phyloP scores from a whole-genome alignment of 2,797 vertebrate species.

The Propithecus deckenii region DNA sequence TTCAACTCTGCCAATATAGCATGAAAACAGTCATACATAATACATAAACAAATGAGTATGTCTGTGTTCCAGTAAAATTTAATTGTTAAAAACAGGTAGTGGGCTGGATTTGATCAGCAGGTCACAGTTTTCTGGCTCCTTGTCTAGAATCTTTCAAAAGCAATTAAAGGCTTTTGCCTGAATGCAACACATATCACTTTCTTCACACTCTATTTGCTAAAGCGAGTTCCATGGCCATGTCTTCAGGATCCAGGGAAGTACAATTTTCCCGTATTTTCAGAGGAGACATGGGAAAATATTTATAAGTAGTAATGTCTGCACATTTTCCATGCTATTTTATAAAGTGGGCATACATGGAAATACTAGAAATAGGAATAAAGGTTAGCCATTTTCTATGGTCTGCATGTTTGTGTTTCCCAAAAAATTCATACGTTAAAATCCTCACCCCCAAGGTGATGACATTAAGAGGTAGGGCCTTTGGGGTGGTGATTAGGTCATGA shows the following conservation, averaged over 20 bases:
- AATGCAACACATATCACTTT: background rate
- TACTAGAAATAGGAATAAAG: background rate
- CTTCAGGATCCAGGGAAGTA: slow-evolving; percentile 18
- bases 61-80: background rate
- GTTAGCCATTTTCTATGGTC: background rate
- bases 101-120: background rate
- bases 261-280: background rate
- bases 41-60: background rate
- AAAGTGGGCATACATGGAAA: background rate
- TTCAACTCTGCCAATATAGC: background rate
- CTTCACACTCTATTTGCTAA: slow-evolving; percentile 36
- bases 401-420: background rate
- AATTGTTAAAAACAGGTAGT: background rate
- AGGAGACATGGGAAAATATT: slow-evolving; percentile 5
- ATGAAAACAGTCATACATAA: background rate
- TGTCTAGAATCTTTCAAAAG: background rate
- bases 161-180: background rate
- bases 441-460: background rate
- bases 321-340: background rate
- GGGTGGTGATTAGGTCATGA: background rate
- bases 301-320: background rate
- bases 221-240: background rate
- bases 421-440: background rate
- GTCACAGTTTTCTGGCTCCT: background rate
- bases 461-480: background rate